Conservation (phyloP, 2,797 vertebrate genomes). For the Discoglossus pictus region DNA sequence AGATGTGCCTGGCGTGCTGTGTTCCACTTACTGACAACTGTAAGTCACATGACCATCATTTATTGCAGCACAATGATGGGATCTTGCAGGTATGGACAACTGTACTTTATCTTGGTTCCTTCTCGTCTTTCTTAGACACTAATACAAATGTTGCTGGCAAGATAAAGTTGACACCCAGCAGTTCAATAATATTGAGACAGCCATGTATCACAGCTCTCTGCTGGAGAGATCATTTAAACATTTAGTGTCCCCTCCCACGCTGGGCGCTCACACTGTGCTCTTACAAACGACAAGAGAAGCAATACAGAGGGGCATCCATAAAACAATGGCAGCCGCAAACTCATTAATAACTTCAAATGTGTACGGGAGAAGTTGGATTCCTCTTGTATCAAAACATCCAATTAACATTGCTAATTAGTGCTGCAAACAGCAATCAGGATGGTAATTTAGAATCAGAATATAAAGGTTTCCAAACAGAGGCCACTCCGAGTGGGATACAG, state of each 20-base stretch:
- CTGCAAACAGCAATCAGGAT: constrained; percentile 84
- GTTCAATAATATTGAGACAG: constrained; percentile 70
- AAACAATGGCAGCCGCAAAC: constrained; percentile 64
- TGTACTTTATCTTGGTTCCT: no score
- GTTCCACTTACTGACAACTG: no score
- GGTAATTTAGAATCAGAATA: constrained; percentile 76
- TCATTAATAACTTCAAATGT: constrained; percentile 78
- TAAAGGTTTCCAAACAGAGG: constrained; percentile 74
- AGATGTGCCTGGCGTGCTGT: no score
- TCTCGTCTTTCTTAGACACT: constrained; percentile 41
- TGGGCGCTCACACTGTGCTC: constrained; percentile 65
- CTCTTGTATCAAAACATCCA: constrained; percentile 86
- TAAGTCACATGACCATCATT: no score
- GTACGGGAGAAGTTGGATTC: constrained; percentile 71
- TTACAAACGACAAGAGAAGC: constrained; percentile 57
- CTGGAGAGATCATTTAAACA: constrained; percentile 66
- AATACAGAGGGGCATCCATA: constrained; percentile 51
- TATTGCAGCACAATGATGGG: no score
- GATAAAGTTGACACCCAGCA: constrained; percentile 64
- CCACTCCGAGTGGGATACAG: constrained; percentile 69
- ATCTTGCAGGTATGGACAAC: no score
- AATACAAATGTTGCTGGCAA: constrained; percentile 60
- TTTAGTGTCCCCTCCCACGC: constrained; percentile 65
- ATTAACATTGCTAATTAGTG: constrained; percentile 98
- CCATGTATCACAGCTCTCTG: constrained; percentile 65